Conservation (phyloP, 2,113 vertebrate genomes). For the Grantiella picta region DNA sequence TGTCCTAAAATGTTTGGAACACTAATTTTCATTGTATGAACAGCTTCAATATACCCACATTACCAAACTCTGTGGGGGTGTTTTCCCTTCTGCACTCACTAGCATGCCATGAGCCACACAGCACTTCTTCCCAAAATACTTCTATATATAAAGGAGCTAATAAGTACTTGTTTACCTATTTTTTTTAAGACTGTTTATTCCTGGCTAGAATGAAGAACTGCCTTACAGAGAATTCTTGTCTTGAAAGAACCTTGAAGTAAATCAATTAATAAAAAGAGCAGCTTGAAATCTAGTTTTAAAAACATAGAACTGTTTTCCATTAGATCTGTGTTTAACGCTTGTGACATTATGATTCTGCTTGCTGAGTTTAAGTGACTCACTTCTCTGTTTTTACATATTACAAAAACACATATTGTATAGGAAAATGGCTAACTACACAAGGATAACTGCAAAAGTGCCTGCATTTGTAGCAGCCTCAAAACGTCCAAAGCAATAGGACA, state of each 20-base stretch:
- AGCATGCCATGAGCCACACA: background rate
- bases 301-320: background rate
- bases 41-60: background rate
- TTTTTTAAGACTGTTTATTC: background rate
- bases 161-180: background rate
- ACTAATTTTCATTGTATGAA: background rate
- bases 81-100: background rate
- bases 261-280: background rate
- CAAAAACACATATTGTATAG: background rate
- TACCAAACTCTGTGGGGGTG: background rate
- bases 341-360: background rate
- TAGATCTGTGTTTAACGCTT: background rate
- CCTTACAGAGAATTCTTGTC: background rate
- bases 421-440: background rate
- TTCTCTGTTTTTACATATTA: background rate
- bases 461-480: background rate
- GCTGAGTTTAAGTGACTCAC: background rate
- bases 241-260: background rate
- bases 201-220: background rate
- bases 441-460: background rate
- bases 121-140: background rate
- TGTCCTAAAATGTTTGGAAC: background rate
- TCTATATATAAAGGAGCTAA: background rate
- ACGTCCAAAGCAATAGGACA: background rate
- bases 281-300: background rate